Evolutionary conservation across 1,140 invertebrate species (phyloP).

Genomic region (fruit fly (Drosophila melanogaster)): DNA sequence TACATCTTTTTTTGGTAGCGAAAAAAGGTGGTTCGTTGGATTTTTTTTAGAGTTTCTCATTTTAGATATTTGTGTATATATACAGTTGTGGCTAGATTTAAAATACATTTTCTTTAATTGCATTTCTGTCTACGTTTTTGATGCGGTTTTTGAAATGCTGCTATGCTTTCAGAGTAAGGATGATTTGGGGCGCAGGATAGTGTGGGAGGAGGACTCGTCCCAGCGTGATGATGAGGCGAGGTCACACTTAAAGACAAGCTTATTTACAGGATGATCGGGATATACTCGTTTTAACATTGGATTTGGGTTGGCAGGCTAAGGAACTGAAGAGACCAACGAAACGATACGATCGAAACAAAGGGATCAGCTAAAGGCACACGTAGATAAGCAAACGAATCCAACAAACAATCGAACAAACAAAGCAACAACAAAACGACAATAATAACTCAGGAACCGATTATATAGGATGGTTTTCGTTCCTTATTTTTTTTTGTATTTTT

Average conservation of each 20-base stretch:
- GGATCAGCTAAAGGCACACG: slow-evolving; percentile 65
- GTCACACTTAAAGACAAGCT: slow-evolving; percentile 75
- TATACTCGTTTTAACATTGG: slow-evolving; percentile 43
- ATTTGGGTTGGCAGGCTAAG: slow-evolving; percentile 42
- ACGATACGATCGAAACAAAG: slow-evolving; percentile 47
- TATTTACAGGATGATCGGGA: slow-evolving; percentile 74
- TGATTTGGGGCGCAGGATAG: slow-evolving; percentile 26
- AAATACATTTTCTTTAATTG: slow-evolving; percentile 64
- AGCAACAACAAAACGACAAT: slow-evolving; percentile 72
- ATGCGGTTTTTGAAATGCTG: slow-evolving; percentile 60
- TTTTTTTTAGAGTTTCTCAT: slow-evolving; percentile 69
- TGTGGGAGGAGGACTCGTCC: slow-evolving; percentile 26
- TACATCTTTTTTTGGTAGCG: slow-evolving; percentile 58
- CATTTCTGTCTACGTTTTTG: slow-evolving; percentile 52
- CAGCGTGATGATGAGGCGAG: slow-evolving; percentile 46
- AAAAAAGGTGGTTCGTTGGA: slow-evolving; percentile 80
- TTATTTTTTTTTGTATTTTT: slow-evolving; percentile 12
- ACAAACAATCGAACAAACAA: slow-evolving; percentile 72
- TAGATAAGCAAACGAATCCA: slow-evolving; percentile 59
- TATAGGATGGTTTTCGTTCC: slow-evolving; percentile 10
- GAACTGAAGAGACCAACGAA: slow-evolving; percentile 55
- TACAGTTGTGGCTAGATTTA: slow-evolving; percentile 67
- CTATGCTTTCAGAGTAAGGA: slow-evolving; percentile 56
- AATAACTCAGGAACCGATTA: slow-evolving; percentile 68
- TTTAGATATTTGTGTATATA: slow-evolving; percentile 55